phyloP scores from a whole-genome alignment of 2,113 vertebrate species.

The Actenoides lindsayi region DNA sequence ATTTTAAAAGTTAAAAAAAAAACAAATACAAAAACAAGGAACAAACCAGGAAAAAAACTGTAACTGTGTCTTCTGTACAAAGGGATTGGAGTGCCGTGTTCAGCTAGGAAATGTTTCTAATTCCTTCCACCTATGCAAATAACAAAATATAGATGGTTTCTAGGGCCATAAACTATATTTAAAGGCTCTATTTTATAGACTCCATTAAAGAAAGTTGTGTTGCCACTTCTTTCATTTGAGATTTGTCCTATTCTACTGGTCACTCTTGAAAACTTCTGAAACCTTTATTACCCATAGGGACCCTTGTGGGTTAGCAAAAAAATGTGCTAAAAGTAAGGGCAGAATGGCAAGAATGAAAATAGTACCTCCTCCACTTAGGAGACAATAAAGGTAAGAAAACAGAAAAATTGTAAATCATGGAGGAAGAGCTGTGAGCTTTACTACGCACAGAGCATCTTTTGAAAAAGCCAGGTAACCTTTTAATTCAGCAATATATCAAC shows the following conservation, averaged over 20 bases:
- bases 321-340: background rate
- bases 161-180: background rate
- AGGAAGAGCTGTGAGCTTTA: background rate
- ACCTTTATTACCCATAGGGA: background rate
- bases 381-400: background rate
- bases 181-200: background rate
- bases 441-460: background rate
- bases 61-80: background rate
- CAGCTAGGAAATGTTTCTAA: background rate
- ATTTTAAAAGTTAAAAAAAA: background rate
- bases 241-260: background rate
- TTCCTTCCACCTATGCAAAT: conserved; percentile 57
- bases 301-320: background rate
- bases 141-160: conserved; percentile 9
- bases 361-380: background rate
- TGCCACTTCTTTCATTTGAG: conserved; percentile 12
- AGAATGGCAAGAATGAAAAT: background rate
- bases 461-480: background rate
- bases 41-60: background rate
- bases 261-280: conserved; percentile 1
- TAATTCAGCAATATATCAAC: background rate
- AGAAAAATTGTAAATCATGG: background rate
- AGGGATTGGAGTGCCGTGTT: background rate
- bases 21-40: background rate
- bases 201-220: conserved; percentile 4